Percentiles rank a stretch among this genome's conserved stretches.
Conservation (phyloP, 2,888 invertebrate genomes). For the Lochmaea capreae region DNA sequence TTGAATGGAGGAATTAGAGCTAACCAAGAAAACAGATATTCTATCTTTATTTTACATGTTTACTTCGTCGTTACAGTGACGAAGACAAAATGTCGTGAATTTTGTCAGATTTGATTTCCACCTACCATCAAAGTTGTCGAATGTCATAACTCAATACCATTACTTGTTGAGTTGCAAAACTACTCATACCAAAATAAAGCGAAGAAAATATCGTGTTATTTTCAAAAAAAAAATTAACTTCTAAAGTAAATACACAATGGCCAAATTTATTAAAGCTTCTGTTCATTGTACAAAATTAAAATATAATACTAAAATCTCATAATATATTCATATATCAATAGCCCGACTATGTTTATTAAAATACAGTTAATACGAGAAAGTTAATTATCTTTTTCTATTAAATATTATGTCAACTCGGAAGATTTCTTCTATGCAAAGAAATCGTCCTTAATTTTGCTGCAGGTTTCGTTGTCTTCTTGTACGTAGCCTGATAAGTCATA, state of each 20-base stretch:
- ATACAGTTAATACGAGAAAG: neutral
- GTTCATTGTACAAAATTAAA: constrained; percentile 25
- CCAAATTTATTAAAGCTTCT: constrained; percentile 34
- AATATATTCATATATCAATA: neutral
- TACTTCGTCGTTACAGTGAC: too few species aligned
- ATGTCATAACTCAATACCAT: too few species aligned
- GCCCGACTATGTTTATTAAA: neutral
- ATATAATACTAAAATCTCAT: constrained; percentile 13
- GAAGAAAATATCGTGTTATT: too few species aligned
- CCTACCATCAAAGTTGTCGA: too few species aligned
- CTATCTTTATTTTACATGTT: too few species aligned
- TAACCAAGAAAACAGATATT: too few species aligned
- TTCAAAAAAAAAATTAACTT: neutral
- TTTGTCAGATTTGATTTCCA: too few species aligned
- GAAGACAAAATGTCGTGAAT: too few species aligned
- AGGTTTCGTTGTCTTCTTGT: constrained; percentile 52
- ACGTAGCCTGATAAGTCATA: constrained; percentile 55
- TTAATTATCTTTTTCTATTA: neutral
- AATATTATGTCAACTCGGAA: constrained; percentile 31
- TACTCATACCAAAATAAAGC: too few species aligned
- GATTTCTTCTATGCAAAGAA: constrained; percentile 46
- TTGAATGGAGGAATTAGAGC: too few species aligned
- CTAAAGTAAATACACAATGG: constrained; percentile 13
- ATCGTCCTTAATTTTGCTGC: constrained; percentile 54
- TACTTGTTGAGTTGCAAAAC: too few species aligned